These are phyloP conservation scores for Steinernema scapterisci DNA, from an alignment of 2,888 invertebrate species.

Conservation along the genomic window DNA sequence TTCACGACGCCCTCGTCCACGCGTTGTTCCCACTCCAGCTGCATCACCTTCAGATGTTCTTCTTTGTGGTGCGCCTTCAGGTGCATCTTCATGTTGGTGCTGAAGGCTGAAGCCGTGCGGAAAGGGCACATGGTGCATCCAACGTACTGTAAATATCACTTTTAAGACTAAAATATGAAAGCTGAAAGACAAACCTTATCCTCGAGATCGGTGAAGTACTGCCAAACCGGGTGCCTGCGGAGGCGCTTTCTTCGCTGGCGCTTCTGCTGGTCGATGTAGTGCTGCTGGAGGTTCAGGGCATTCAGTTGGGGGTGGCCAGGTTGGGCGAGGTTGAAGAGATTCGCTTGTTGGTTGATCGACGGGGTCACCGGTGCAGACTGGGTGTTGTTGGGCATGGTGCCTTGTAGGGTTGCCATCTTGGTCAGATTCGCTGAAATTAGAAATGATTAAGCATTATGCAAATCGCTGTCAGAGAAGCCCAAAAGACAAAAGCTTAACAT, in stretches of 20 bases:
- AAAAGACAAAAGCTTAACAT: too few relatives aligned
- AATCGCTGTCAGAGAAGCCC: too few relatives aligned
- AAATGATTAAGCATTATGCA: too few relatives aligned
- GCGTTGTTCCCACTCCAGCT: constrained; percentile 37
- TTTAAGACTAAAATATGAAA: not conserved
- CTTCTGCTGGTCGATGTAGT: constrained; percentile 6
- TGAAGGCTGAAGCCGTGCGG: constrained; percentile 60
- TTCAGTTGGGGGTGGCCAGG: not conserved
- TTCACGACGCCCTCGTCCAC: constrained; percentile 32
- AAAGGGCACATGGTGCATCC: constrained; percentile 62
- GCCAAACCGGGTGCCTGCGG: constrained; percentile 64
- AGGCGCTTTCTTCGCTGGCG: constrained; percentile 50
- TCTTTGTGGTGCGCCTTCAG: constrained; percentile 61
- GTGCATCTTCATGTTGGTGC: constrained; percentile 63
- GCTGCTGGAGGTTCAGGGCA: constrained; percentile 7
- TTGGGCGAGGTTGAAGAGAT: constrained; percentile 7
- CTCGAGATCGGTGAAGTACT: constrained; percentile 60
- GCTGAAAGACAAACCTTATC: constrained; percentile 50
- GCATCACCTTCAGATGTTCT: constrained; percentile 39
- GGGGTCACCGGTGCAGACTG: constrained; percentile 8
- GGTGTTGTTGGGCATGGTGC: not conserved
- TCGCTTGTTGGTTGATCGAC: constrained; percentile 4
- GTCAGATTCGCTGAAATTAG: constrained; percentile 13
- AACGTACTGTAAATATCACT: constrained; percentile 50
- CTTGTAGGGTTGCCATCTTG: constrained; percentile 14